phyloP scores from a whole-genome alignment of 1,140 invertebrate species.

The Aphelenchoides avenae region DNA sequence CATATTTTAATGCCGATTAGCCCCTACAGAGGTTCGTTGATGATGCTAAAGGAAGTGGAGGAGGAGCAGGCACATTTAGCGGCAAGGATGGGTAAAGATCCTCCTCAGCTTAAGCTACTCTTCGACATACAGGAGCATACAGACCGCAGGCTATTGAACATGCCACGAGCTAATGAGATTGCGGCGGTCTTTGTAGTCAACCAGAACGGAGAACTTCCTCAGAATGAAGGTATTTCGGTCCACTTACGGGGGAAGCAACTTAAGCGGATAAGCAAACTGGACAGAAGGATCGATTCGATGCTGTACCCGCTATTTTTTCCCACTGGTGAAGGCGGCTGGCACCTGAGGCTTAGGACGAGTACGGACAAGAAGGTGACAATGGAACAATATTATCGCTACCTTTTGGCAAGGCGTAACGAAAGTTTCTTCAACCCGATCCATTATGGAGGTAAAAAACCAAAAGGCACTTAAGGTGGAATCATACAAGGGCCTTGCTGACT shows the following conservation, averaged over 20 bases:
- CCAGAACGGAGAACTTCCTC: not conserved
- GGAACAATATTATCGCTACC: not conserved
- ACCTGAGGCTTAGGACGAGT: not conserved
- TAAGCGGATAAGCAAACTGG: conserved; percentile 16
- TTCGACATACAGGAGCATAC: conserved; percentile 9
- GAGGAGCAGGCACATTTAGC: conserved; percentile 9
- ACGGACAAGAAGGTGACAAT: not conserved
- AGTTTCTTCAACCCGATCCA: not conserved
- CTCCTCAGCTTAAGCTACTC: conserved; percentile 12
- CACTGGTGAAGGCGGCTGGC: conserved; percentile 24
- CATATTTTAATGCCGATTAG: conserved; percentile 9
- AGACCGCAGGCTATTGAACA: conserved; percentile 16
- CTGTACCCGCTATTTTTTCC: conserved; percentile 24
- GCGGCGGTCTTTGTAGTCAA: conserved; percentile 11
- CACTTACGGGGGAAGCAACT: conserved; percentile 22
- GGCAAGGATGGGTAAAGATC: not conserved
- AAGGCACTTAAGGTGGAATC: conserved; percentile 8
- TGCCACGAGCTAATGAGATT: conserved; percentile 8
- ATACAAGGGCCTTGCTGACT: conserved; percentile 13
- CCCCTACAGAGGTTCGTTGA: conserved; percentile 3
- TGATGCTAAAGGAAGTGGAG: conserved; percentile 28
- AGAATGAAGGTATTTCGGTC: conserved; percentile 5
- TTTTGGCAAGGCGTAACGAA: not conserved
- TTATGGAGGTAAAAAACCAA: conserved; percentile 15
- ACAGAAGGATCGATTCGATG: conserved; percentile 23